phyloP scores from a whole-genome alignment of 92 coral and sea anemone genomes.

The Phenganax marumi region DNA sequence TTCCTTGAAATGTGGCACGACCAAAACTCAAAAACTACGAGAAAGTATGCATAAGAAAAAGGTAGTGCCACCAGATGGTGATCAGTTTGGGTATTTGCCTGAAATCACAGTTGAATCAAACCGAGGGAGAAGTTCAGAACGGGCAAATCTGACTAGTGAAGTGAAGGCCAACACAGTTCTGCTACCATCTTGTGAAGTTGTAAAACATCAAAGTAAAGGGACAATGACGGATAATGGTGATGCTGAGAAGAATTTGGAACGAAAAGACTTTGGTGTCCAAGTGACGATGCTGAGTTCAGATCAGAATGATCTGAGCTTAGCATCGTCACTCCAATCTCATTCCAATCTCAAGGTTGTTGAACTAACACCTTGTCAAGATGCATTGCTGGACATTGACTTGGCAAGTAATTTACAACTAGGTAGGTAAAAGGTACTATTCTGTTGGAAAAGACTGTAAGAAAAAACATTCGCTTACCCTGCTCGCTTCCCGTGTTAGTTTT shows the following conservation, averaged over 20 bases:
- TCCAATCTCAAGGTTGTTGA: no score
- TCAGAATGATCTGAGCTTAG: no score
- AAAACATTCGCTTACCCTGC: no score
- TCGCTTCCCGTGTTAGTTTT: no score
- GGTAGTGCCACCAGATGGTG: not conserved
- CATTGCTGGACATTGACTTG: not conserved
- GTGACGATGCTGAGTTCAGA: not conserved
- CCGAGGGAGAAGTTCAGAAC: conserved; percentile 30
- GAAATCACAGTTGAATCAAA: conserved; percentile 22
- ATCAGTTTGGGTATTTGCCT: not conserved
- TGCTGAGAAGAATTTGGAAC: not conserved
- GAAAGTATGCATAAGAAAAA: conserved; percentile 66
- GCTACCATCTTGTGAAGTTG: not conserved
- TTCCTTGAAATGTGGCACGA: conserved; percentile 71
- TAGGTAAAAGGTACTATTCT: no score
- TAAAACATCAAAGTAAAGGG: not conserved
- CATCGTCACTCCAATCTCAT: no score
- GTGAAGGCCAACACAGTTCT: not conserved
- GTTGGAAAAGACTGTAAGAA: no score
- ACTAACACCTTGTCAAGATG: not conserved
- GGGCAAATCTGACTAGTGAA: not conserved
- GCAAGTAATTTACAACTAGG: not conserved
- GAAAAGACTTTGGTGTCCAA: conserved; percentile 1
- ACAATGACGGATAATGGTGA: not conserved
- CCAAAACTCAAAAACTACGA: conserved; percentile 85